phyloP scores from a whole-genome alignment of 2,797 vertebrate species.

The Thaleichthys pacificus region DNA sequence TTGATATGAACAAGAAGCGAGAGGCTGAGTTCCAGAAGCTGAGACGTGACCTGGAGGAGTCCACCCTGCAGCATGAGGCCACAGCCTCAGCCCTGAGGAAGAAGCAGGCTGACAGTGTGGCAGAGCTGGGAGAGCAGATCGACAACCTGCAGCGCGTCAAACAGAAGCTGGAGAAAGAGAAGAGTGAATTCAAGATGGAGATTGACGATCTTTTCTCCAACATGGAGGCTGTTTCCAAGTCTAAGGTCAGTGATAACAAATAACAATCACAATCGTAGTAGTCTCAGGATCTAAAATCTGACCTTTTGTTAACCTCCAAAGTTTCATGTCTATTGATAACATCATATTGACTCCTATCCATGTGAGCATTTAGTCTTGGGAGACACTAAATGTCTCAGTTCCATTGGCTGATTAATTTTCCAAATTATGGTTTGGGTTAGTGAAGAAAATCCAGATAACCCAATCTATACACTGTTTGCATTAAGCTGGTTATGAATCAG shows the following conservation, averaged over 20 bases:
- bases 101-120: conserved; percentile 4
- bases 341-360: too few species aligned
- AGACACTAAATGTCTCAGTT: too few species aligned
- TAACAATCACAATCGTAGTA: neutral
- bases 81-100: neutral
- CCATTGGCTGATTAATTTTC: too few species aligned
- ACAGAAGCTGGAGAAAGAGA: conserved; percentile 88
- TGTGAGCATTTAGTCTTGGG: too few species aligned
- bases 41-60: conserved; percentile 45
- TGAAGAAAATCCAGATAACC: too few species aligned
- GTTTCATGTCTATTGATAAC: too few species aligned
- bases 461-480: conserved; percentile 27
- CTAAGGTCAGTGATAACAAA: conserved; percentile 31
- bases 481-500: too few species aligned
- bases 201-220: conserved; percentile 36
- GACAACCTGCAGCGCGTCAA: conserved; percentile 82
- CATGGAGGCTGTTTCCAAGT: too few species aligned
- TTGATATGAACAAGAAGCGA: conserved; percentile 43
- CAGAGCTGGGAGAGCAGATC: conserved; percentile 1
- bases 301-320: too few species aligned
- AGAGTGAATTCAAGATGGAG: conserved; percentile 86
- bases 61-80: conserved; percentile 1
- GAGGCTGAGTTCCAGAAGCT: conserved; percentile 36
- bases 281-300: too few species aligned
- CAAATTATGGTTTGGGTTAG: too few species aligned